Percentiles rank a stretch among this genome's conserved stretches.
These are phyloP conservation scores for Bembecia ichneumoniformis DNA, from an alignment of 2,888 invertebrate genomes.

Conservation along the genomic window DNA sequence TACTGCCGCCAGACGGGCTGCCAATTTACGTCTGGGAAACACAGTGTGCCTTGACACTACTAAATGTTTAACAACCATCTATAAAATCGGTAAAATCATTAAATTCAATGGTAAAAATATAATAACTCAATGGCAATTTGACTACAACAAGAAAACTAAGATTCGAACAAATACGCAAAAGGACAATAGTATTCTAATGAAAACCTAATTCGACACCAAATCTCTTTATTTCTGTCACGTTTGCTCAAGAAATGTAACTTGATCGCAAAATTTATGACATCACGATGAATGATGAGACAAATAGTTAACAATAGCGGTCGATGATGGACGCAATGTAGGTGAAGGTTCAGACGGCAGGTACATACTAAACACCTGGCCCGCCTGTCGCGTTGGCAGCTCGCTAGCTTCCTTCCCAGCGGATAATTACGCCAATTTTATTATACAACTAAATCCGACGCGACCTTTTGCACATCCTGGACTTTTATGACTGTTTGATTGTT, in stretches of 20 bases:
- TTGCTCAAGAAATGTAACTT: not conserved
- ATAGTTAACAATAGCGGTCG: not conserved
- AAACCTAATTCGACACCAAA: too few species aligned
- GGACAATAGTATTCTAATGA: too few species aligned
- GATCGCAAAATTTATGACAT: not conserved
- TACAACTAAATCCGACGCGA: not conserved
- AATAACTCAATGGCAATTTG: too few species aligned
- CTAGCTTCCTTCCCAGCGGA: conserved; percentile 20
- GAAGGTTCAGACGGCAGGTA: conserved; percentile 31
- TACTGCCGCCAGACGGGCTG: too few species aligned
- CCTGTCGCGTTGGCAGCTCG: not conserved
- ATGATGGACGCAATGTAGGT: conserved; percentile 20
- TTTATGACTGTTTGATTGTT: not conserved
- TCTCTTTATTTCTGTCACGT: not conserved
- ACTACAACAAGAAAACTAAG: too few species aligned
- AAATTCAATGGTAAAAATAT: too few species aligned
- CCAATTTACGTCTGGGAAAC: too few species aligned
- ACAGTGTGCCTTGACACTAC: too few species aligned
- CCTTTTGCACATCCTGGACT: not conserved
- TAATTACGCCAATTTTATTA: not conserved
- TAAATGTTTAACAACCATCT: too few species aligned
- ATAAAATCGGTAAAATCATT: too few species aligned
- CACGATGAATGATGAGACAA: not conserved
- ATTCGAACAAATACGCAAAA: too few species aligned
- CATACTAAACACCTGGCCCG: conserved; percentile 31